phyloP scores from a whole-genome alignment of 2,113 vertebrate genomes.

The Progne subis region DNA sequence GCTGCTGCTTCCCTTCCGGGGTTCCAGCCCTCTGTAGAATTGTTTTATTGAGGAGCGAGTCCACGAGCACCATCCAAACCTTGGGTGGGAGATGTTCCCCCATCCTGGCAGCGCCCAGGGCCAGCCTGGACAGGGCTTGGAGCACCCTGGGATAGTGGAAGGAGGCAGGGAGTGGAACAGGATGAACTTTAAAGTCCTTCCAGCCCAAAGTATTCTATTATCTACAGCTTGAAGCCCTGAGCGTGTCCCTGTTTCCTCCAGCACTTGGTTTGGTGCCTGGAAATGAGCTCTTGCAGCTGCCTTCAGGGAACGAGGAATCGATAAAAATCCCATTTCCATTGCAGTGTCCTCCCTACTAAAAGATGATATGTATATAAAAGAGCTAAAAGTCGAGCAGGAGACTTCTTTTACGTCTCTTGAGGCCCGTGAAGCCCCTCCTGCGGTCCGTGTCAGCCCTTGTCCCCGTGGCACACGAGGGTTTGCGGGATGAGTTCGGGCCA shows the following conservation, averaged over 20 bases:
- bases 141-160: background rate
- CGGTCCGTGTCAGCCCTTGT: background rate
- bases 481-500: background rate
- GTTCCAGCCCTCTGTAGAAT: background rate
- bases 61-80: background rate
- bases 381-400: background rate
- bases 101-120: background rate
- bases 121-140: fast-evolving
- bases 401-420: background rate
- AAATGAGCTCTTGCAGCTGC: background rate
- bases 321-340: background rate
- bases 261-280: background rate
- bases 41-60: background rate
- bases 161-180: background rate
- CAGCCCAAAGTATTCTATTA: background rate
- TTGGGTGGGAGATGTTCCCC: background rate
- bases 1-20: background rate
- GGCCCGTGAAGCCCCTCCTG: background rate
- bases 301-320: background rate
- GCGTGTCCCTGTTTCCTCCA: background rate
- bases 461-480: background rate
- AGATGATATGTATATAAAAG: background rate
- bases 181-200: background rate
- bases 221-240: background rate
- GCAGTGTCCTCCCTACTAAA: background rate